phyloP scores from a whole-genome alignment of 1,140 invertebrate species.

The Drosophila aff. region DNA sequence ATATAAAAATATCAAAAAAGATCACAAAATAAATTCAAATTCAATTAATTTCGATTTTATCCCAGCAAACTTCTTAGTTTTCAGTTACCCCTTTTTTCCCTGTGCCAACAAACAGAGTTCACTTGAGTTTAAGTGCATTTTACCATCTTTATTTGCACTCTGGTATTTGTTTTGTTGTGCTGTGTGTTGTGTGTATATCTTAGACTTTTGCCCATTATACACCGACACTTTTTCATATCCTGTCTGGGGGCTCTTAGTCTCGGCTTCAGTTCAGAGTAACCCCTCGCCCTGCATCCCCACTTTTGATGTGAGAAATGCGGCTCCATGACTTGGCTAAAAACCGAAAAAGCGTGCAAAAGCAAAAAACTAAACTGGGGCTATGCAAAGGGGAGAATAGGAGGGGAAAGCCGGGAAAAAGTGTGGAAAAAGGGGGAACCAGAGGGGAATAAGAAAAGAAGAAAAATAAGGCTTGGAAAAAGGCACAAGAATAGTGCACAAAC shows the following conservation, averaged over 20 bases:
- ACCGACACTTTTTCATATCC: conserved; percentile 82
- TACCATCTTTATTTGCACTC: conserved; percentile 79
- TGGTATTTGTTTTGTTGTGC: conserved; percentile 67
- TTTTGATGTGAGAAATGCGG: conserved; percentile 66
- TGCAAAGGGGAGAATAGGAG: conserved; percentile 8
- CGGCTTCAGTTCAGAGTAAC: conserved; percentile 45
- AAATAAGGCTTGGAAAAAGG: conserved; percentile 4
- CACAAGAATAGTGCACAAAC: conserved; percentile 54
- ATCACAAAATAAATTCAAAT: conserved; percentile 4
- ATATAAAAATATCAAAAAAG: neutral
- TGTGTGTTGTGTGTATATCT: conserved; percentile 30
- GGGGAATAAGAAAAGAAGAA: neutral
- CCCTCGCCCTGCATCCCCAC: conserved; percentile 9
- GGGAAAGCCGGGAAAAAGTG: neutral
- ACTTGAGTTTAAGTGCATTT: conserved; percentile 81
- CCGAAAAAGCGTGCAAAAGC: conserved; percentile 72
- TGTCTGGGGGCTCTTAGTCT: conserved; percentile 68
- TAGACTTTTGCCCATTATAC: conserved; percentile 67
- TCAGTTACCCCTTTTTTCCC: neutral
- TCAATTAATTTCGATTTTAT: neutral
- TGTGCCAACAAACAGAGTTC: conserved; percentile 44
- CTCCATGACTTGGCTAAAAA: conserved; percentile 79
- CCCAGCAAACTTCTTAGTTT: neutral
- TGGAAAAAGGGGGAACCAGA: neutral
- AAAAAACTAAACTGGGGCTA: conserved; percentile 67